Conservation (phyloP, 2,113 vertebrate genomes). For the Neopipo cinnamomea region DNA sequence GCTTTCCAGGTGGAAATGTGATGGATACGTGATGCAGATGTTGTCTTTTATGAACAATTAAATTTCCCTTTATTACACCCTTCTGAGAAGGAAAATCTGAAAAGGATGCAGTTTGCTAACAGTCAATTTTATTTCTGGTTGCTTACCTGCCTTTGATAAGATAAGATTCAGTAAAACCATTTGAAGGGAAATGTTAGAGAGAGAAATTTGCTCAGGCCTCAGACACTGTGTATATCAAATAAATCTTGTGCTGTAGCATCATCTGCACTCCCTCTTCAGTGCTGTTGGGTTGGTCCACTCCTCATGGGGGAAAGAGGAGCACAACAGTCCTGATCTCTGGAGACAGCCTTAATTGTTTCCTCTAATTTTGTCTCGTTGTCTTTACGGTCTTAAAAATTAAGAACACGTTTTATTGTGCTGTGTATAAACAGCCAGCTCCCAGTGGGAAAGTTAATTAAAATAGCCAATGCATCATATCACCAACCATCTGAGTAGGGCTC, state of each 20-base stretch:
- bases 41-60: conserved; percentile 41
- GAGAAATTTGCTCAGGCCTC: not conserved
- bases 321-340: not conserved
- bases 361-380: not conserved
- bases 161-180: not conserved
- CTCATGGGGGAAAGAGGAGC: not conserved
- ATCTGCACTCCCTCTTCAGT: not conserved
- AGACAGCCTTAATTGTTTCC: not conserved
- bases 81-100: not conserved
- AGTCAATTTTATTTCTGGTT: not conserved
- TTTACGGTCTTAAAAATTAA: conserved; percentile 11
- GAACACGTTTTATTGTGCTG: not conserved
- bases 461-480: not conserved
- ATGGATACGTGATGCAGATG: not conserved
- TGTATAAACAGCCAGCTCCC: not conserved
- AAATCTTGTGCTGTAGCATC: not conserved
- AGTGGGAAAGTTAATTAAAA: conserved; percentile 17
- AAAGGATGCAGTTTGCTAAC: not conserved
- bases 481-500: not conserved
- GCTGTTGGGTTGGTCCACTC: not conserved
- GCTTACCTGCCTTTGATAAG: not conserved
- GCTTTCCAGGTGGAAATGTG: conserved; percentile 8
- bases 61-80: not conserved
- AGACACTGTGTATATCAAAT: not conserved
- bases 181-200: not conserved